Evolutionary conservation across 2,888 invertebrate species (phyloP).

Genomic region (Mythimna pallens): DNA sequence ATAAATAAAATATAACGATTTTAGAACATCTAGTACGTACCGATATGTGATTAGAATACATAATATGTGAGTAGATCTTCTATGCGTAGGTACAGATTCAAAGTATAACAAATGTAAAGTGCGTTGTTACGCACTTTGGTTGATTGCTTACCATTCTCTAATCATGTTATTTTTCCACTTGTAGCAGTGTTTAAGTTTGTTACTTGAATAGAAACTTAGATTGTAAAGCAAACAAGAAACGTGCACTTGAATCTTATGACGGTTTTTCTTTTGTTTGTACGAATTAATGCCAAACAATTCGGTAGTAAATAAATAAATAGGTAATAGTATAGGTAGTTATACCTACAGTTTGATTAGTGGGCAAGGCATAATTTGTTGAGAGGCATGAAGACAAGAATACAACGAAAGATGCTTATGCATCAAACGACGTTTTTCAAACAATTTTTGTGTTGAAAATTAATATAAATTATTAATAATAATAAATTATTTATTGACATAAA

Average conservation of each 20-base stretch:
- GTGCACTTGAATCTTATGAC: not conserved
- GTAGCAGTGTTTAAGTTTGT: not conserved
- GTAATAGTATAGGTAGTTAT: not conserved
- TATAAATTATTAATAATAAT: too few relatives aligned
- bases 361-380: not conserved
- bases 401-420: not conserved
- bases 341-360: not conserved
- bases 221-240: not conserved
- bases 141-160: too few relatives aligned
- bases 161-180: slow-evolving; percentile 25
- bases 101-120: not conserved
- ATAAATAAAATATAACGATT: too few relatives aligned
- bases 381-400: not conserved
- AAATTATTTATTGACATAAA: too few relatives aligned
- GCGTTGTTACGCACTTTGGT: not conserved
- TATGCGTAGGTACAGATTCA: not conserved
- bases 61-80: not conserved
- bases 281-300: not conserved
- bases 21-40: not conserved
- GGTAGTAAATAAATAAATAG: too few relatives aligned
- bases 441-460: too few relatives aligned
- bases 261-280: not conserved
- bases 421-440: too few relatives aligned
- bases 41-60: not conserved
- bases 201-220: slow-evolving; percentile 7